These are phyloP conservation scores for Erethizon dorsatum DNA, from an alignment of 2,797 vertebrate species.

Conservation along the genomic window DNA sequence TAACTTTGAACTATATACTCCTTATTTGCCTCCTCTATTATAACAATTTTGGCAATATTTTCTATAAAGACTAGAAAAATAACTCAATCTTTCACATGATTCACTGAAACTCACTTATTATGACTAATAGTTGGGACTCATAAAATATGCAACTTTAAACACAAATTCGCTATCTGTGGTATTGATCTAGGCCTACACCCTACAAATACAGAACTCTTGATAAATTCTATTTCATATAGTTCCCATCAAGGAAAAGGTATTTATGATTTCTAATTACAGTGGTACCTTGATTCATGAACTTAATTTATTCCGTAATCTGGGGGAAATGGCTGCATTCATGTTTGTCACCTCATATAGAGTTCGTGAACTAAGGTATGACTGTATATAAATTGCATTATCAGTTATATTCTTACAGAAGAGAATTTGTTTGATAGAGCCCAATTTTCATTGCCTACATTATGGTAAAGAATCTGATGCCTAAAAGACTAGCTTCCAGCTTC, in stretches of 20 bases:
- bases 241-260: background rate
- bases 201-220: background rate
- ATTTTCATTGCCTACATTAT: background rate
- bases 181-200: background rate
- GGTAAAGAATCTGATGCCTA: background rate
- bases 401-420: background rate
- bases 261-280: background rate
- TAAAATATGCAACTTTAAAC: background rate
- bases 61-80: conserved; percentile 1
- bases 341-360: background rate
- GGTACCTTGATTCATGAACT: background rate
- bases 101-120: background rate
- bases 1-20: background rate
- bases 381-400: background rate
- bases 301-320: background rate
- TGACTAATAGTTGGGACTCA: background rate
- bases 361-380: background rate
- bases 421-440: conserved; percentile 22
- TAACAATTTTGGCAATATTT: background rate
- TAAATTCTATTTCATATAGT: background rate
- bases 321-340: background rate
- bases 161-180: background rate
- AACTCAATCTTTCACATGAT: background rate
- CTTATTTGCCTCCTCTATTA: background rate
- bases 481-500: background rate